These are phyloP conservation scores for Silurus meridionalis DNA, from an alignment of 2,113 vertebrate genomes.

Conservation along the genomic window DNA sequence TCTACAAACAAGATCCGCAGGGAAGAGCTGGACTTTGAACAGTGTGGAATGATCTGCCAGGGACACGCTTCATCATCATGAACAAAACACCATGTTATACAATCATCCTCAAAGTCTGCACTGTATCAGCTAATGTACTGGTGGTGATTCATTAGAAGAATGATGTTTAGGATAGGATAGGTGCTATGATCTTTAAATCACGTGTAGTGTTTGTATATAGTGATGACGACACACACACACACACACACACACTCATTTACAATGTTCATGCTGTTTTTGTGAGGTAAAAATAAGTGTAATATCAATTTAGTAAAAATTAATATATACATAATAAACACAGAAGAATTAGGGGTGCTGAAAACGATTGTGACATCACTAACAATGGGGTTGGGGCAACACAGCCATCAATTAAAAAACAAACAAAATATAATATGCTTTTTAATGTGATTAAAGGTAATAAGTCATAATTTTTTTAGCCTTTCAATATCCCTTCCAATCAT, in stretches of 20 bases:
- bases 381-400: background rate
- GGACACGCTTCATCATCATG: background rate
- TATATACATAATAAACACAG: background rate
- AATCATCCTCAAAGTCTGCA: background rate
- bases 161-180: too few relatives aligned
- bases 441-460: too few relatives aligned
- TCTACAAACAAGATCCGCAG: background rate
- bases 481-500: too few relatives aligned
- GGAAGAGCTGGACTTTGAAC: slow-evolving; percentile 7
- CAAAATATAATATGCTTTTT: too few relatives aligned
- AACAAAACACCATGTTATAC: background rate
- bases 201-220: too few relatives aligned
- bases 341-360: background rate
- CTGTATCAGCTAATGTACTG: background rate
- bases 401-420: background rate
- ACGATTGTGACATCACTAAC: background rate
- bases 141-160: too few relatives aligned
- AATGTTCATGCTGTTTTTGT: background rate
- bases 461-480: too few relatives aligned
- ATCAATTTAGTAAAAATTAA: background rate
- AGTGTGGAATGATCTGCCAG: background rate
- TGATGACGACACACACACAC: too few relatives aligned
- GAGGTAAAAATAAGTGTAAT: background rate
- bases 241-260: too few relatives aligned
- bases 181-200: too few relatives aligned